Evolutionary conservation across 2,888 invertebrate species (phyloP), one percentile per base, ranked within the genome.

Genomic region (Acanthosepion pharaonis): DNA sequence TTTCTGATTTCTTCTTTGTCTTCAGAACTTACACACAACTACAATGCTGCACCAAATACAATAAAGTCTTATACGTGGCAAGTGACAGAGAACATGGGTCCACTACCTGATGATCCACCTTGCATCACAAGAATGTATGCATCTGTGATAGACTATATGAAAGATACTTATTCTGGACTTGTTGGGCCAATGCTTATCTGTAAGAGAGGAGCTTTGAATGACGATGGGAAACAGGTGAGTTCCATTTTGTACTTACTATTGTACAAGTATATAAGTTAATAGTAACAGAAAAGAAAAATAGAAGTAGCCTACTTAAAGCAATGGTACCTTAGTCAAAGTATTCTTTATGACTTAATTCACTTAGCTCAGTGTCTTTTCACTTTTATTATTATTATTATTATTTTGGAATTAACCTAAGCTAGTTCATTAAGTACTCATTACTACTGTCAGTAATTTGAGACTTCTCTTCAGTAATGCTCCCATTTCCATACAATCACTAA

Each of bases 111-210:
- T 55, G 95, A 95, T 33, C 95, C 95, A 23, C 94, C 94, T 64
- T 95, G 95, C 49, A 93, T 95, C 49, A 95, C 95, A 23, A 64
- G 91, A 42, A 95, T 95, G 94, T 95, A 95, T 92, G 94, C 94
- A n/a, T 95, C 95, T 53, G 92, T 64, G n/a, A 94, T 95, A 11
- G 94, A 95, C 94, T 55, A 91, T 42, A 92, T 95, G 20, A 94
- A 94, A 59, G 95, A 95, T 93, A 48, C 94, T 42, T 94, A 95
- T 94, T 94, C 94, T 64, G 95, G 95, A 28, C 78, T 95, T 94
- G 94, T 95, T n/a, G 95, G 95, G 15, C 95, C 95, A 33, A 92
- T 95, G 59, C 95, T 95, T 15, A 94, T 95, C 42, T 95, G 95
- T 93, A 95, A 94, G n/a, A 78, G 92, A 91, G 95, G 94, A 28